Conservation (phyloP, 2,113 vertebrate species). For the Dasyornis broadbenti region DNA sequence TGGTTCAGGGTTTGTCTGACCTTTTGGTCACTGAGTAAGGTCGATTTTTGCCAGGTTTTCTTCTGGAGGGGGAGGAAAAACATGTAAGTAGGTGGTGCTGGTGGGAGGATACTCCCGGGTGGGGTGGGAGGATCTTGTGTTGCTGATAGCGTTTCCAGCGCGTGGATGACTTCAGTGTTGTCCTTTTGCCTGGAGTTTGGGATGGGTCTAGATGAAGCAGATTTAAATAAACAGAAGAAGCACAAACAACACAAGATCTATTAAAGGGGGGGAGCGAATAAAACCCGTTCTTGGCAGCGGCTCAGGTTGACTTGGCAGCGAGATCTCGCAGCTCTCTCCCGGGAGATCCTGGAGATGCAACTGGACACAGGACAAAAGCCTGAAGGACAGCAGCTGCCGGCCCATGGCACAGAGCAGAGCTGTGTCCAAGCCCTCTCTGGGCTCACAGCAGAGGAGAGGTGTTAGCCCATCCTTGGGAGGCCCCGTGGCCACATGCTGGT, state of each 20-base stretch:
- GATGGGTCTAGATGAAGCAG: constrained; percentile 33
- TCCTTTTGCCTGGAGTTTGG: constrained; percentile 15
- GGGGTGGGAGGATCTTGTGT: neutral
- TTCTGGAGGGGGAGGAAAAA: neutral
- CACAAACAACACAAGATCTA: neutral
- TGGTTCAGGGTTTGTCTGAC: constrained; percentile 37
- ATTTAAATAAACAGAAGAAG: neutral
- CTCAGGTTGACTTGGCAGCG: neutral
- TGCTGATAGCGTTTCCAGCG: neutral
- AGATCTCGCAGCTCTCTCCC: neutral
- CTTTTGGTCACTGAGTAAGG: constrained; percentile 16
- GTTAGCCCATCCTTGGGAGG: neutral
- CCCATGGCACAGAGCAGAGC: neutral
- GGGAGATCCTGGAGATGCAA: neutral
- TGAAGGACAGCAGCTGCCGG: neutral
- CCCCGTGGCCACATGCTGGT: neutral
- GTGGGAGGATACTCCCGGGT: neutral
- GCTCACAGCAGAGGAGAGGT: neutral
- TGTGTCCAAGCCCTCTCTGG: neutral
- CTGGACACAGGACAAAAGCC: neutral
- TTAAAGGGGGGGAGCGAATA: neutral
- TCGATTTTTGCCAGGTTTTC: constrained; percentile 1
- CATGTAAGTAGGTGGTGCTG: constrained; percentile 2
- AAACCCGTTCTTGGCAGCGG: neutral
- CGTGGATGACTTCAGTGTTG: constrained; percentile 13